phyloP scores from a whole-genome alignment of 2,113 vertebrate species.

The Corvus moneduloides region DNA sequence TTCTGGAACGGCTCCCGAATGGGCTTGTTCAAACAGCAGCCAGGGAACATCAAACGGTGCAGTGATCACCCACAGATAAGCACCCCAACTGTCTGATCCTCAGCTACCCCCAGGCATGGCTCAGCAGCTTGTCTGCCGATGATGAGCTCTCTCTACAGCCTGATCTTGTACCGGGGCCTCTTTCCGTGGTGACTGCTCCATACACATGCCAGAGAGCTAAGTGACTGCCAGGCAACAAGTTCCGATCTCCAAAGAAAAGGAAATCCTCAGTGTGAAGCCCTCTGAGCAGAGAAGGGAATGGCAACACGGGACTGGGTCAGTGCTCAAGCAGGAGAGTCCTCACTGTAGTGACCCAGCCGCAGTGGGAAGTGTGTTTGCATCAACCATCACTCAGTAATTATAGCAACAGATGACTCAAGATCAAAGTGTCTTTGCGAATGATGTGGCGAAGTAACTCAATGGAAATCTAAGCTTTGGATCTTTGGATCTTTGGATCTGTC shows the following conservation, averaged over 20 bases:
- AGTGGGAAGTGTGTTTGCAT: constrained; percentile 32
- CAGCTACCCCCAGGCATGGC: background rate
- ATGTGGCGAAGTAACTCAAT: constrained; percentile 15
- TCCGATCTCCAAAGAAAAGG: background rate
- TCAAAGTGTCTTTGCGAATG: constrained; percentile 51
- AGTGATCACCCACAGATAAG: constrained; percentile 5
- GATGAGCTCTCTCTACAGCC: background rate
- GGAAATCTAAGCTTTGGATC: constrained; percentile 5
- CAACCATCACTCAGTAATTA: constrained; percentile 40
- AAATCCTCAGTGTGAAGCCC: background rate
- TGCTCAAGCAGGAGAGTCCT: background rate
- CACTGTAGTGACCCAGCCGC: background rate
- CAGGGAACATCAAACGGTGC: constrained; percentile 42
- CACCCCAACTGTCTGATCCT: constrained; percentile 16
- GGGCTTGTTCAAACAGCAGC: constrained; percentile 53
- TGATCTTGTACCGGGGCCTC: background rate
- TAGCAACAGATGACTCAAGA: constrained; percentile 50
- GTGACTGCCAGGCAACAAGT: background rate
- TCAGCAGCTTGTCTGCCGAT: background rate
- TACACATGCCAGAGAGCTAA: background rate
- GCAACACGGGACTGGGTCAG: background rate
- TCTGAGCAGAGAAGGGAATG: background rate
- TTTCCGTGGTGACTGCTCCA: fast-evolving
- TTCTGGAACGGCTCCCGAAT: constrained; percentile 29
- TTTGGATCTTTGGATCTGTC: constrained; percentile 55